Evolutionary conservation across 1,140 invertebrate genomes (phyloP).

Genomic region (Kradibia gibbosae): DNA sequence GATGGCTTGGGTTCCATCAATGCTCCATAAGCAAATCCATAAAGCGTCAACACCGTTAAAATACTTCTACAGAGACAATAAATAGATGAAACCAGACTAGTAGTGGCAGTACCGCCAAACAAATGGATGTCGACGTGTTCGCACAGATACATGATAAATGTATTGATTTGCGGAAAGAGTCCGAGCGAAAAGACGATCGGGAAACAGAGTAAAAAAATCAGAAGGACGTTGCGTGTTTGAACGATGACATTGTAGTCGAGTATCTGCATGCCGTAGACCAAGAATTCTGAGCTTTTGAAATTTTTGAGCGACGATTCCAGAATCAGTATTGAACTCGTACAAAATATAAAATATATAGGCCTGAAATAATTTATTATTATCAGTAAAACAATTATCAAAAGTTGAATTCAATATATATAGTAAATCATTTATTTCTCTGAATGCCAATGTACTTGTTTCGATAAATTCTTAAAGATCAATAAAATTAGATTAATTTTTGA

Average conservation of each 20-base stretch:
- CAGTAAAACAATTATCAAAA: no score
- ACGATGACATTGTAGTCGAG: constrained; percentile 80
- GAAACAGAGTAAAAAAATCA: constrained; percentile 90
- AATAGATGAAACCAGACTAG: constrained; percentile 87
- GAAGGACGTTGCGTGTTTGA: constrained; percentile 81
- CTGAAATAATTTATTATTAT: constrained; percentile 63
- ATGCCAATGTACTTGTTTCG: no score
- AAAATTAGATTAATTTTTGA: neutral
- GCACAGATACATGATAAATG: constrained; percentile 94
- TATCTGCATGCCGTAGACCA: constrained; percentile 85
- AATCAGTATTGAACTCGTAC: constrained; percentile 82
- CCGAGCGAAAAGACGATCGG: constrained; percentile 95
- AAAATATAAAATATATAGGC: constrained; percentile 96
- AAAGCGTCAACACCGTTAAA: constrained; percentile 85
- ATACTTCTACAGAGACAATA: constrained; percentile 89
- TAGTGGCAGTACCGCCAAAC: constrained; percentile 97
- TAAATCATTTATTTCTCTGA: neutral
- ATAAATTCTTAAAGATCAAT: no score
- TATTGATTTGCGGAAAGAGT: constrained; percentile 96
- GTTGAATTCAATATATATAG: no score
- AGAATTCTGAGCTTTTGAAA: constrained; percentile 71
- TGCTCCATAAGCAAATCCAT: constrained; percentile 91
- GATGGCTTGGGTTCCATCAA: constrained; percentile 85
- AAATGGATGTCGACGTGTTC: constrained; percentile 98
- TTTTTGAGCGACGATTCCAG: constrained; percentile 74